A percentile compares a stretch with the other conserved stretches of the same genome.
Conservation (phyloP, 2,797 vertebrate species). For the Urosaurus nigricauda region DNA sequence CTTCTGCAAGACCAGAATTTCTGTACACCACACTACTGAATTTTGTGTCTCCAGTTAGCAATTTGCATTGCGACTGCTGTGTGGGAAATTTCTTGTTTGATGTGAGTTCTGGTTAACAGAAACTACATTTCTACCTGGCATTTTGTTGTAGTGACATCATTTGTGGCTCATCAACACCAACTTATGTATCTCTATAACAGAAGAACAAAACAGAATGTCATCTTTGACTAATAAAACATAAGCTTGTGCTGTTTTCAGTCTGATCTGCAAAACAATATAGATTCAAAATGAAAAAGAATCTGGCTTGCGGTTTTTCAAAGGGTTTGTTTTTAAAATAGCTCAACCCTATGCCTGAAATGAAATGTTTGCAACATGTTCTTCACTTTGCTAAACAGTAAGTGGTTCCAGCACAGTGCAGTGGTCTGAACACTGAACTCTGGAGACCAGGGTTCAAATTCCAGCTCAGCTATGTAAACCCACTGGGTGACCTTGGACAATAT, state of each 20-base stretch:
- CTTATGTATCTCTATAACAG: not conserved
- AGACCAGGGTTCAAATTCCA: no score
- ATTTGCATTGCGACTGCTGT: not conserved
- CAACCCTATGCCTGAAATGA: not conserved
- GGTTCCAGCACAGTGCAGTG: not conserved
- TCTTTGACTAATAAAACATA: constrained; percentile 1
- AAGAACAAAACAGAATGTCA: not conserved
- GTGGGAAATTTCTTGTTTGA: not conserved
- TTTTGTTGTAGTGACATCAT: constrained; percentile 17
- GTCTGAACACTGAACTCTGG: no score
- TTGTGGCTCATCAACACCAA: not conserved
- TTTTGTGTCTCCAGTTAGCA: not conserved
- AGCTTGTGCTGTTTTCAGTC: not conserved
- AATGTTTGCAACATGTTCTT: not conserved
- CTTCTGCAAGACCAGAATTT: not conserved
- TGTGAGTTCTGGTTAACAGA: not conserved
- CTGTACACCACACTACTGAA: accelerated
- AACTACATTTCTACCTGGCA: accelerated
- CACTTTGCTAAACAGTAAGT: not conserved
- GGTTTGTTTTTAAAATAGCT: not conserved
- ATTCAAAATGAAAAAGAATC: not conserved
- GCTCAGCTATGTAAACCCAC: no score
- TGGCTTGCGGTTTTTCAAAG: not conserved
- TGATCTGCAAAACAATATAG: not conserved
- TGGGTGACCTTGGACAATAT: no score